Conservation (phyloP, 2,888 invertebrate genomes). For the Drosophila pegasa region DNA sequence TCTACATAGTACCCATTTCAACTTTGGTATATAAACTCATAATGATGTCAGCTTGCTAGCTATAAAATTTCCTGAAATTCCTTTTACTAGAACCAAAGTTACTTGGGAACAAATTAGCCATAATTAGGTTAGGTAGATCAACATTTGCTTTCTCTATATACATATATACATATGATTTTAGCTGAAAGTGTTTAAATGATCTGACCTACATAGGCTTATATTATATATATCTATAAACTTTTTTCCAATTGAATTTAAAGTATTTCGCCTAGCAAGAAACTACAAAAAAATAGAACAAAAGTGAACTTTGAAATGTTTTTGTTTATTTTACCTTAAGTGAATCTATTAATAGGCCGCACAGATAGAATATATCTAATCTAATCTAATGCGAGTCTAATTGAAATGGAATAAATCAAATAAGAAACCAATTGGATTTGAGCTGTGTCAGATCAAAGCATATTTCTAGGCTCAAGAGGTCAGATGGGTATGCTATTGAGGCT, state of each 20-base stretch:
- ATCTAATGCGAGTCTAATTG: background rate
- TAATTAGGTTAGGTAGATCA: background rate
- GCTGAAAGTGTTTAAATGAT: background rate
- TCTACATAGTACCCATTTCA: background rate
- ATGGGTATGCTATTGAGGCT: background rate
- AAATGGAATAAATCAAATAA: background rate
- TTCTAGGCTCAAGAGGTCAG: slow-evolving; percentile 8
- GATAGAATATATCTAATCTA: slow-evolving; percentile 9
- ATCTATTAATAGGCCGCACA: background rate
- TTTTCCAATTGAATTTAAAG: background rate
- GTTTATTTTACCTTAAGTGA: background rate
- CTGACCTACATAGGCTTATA: background rate
- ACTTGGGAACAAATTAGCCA: background rate
- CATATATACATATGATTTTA: too few relatives aligned
- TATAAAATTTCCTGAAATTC: background rate
- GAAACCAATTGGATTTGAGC: background rate
- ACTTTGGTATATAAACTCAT: background rate
- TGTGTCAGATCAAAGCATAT: slow-evolving; percentile 11
- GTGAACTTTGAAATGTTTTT: slow-evolving; percentile 9
- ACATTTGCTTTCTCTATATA: background rate
- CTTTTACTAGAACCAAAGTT: background rate
- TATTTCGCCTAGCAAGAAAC: background rate
- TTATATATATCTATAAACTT: background rate
- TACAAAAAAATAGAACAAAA: background rate
- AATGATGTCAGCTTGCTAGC: background rate